A percentile compares a stretch with the other conserved stretches of the same genome.
These are phyloP conservation scores for Choreutis nemorana DNA, from an alignment of 2,888 invertebrate genomes.

Conservation along the genomic window DNA sequence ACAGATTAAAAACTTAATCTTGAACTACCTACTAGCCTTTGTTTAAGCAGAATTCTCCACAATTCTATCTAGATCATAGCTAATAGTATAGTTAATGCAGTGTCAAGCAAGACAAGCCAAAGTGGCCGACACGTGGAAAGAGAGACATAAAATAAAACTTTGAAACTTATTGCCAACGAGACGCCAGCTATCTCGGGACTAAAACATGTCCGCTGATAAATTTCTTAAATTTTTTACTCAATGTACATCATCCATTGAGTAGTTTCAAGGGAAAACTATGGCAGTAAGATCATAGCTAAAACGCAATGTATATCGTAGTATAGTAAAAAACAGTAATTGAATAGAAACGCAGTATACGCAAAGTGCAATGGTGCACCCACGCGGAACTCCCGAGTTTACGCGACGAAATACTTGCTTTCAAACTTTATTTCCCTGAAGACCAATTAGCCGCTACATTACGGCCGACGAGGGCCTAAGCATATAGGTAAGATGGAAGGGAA, in stretches of 20 bases:
- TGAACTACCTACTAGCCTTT: too few species aligned
- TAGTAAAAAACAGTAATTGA: background rate
- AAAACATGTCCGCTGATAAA: conserved; percentile 13
- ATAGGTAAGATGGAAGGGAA: background rate
- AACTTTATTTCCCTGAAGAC: conserved; percentile 17
- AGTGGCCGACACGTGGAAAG: conserved; percentile 23
- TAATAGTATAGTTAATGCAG: conserved; percentile 19
- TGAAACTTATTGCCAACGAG: conserved; percentile 28
- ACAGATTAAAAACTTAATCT: too few species aligned
- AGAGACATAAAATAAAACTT: conserved; percentile 28
- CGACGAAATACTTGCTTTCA: conserved; percentile 20
- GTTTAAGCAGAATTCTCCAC: too few species aligned
- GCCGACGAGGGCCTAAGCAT: background rate
- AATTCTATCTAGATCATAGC: background rate
- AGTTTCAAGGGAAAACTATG: background rate
- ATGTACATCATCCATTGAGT: conserved; percentile 5
- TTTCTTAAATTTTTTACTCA: conserved; percentile 1
- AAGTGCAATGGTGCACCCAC: conserved; percentile 32
- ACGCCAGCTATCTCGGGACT: conserved; percentile 17
- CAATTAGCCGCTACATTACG: conserved; percentile 15
- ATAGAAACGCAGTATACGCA: background rate
- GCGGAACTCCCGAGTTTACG: conserved; percentile 23
- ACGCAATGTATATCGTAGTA: conserved; percentile 7
- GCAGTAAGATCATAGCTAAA: background rate
- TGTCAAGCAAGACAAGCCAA: conserved; percentile 18